Percentiles rank a stretch among this genome's conserved stretches.
These are phyloP conservation scores for Passerina amoena DNA, from an alignment of 2,113 vertebrate species.

Conservation along the genomic window DNA sequence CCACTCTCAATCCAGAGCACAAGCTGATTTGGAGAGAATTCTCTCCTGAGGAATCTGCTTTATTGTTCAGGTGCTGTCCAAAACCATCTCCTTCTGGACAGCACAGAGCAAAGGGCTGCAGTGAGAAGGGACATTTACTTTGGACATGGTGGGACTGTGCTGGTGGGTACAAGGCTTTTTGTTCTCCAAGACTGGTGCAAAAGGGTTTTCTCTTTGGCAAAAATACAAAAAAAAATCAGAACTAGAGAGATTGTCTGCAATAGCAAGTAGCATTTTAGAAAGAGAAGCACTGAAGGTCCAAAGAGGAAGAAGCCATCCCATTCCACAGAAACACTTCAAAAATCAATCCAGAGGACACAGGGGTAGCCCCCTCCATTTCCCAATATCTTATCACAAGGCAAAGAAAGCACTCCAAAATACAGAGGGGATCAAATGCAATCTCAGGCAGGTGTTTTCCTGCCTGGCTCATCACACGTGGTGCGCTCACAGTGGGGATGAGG, in stretches of 20 bases:
- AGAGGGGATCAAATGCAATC: not conserved
- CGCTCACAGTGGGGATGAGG: accelerated
- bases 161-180: not conserved
- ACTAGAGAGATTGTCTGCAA: not conserved
- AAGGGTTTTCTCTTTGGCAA: not conserved
- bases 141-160: not conserved
- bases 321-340: not conserved
- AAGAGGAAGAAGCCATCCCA: not conserved
- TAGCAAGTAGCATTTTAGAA: not conserved
- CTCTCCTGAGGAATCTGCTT: not conserved
- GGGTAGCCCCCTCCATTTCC: not conserved
- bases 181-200: not conserved
- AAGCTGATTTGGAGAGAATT: not conserved
- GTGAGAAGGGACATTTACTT: not conserved
- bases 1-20: not conserved
- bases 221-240: not conserved
- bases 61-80: not conserved
- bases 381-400: not conserved
- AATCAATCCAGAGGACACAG: not conserved
- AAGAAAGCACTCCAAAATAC: not conserved
- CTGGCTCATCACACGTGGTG: not conserved
- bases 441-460: not conserved
- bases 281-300: not conserved
- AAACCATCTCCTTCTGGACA: not conserved
- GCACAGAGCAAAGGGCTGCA: not conserved